phyloP scores from a whole-genome alignment of 2,113 vertebrate genomes.

The Psammodynastes pulverulentus region DNA sequence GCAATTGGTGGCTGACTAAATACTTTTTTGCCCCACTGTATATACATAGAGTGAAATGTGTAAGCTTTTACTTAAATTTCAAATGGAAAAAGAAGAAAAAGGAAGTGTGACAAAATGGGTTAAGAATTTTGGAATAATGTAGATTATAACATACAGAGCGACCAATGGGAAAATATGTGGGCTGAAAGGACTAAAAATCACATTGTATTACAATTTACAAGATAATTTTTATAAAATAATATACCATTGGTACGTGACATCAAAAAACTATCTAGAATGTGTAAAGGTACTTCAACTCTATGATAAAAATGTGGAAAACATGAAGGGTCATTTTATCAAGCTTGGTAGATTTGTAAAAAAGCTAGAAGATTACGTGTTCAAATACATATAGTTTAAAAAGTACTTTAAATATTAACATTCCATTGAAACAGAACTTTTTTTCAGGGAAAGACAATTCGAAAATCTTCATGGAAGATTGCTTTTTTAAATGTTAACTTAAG shows the following conservation, averaged over 20 bases:
- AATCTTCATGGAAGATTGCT: not conserved
- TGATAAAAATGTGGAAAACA: not conserved
- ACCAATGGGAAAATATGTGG: not conserved
- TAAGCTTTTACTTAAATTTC: not conserved
- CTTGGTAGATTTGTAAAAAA: not conserved
- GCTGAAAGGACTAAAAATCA: not conserved
- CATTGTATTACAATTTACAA: not conserved
- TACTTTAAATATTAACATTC: not conserved
- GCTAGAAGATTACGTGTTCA: not conserved
- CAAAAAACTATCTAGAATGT: not conserved
- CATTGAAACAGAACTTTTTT: not conserved
- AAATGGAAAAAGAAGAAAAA: not conserved
- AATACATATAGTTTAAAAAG: not conserved
- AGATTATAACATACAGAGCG: not conserved
- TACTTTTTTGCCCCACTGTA: too few relatives aligned
- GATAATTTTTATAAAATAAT: not conserved
- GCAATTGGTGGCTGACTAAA: too few relatives aligned
- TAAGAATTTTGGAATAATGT: not conserved
- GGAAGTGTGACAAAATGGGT: not conserved
- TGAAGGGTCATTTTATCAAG: not conserved
- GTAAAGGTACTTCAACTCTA: not conserved
- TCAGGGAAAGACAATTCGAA: not conserved
- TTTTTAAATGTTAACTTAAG: not conserved
- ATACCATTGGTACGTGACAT: not conserved
- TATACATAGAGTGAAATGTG: not conserved